phyloP scores from a whole-genome alignment of 2,888 invertebrate genomes.

The Helicoverpa assulta region DNA sequence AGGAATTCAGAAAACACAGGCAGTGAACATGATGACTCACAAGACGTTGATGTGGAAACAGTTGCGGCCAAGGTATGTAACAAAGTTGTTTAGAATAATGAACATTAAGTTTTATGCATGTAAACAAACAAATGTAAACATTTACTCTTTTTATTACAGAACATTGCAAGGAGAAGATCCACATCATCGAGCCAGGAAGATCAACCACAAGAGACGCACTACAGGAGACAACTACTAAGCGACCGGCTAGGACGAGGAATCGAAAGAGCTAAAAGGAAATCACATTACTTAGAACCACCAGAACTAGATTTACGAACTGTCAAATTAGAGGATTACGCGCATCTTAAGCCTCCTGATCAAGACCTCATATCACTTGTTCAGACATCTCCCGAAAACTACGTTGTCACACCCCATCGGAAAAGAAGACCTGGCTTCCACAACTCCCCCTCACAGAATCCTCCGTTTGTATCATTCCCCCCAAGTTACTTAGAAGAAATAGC shows the following conservation, averaged over 20 bases:
- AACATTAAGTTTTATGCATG: background rate
- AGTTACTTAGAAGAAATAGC: constrained; percentile 93
- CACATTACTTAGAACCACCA: constrained; percentile 92
- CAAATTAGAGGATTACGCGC: constrained; percentile 92
- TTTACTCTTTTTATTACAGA: constrained; percentile 73
- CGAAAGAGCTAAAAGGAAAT: constrained; percentile 91
- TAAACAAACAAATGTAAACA: constrained; percentile 9
- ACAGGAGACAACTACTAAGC: constrained; percentile 91
- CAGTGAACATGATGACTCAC: constrained; percentile 89
- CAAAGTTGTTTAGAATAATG: background rate
- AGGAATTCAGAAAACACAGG: constrained; percentile 90
- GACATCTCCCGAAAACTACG: constrained; percentile 94
- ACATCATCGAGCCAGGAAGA: constrained; percentile 89
- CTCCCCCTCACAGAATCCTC: constrained; percentile 96
- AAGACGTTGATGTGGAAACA: constrained; percentile 89
- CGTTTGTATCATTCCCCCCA: constrained; percentile 95
- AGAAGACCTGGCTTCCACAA: constrained; percentile 96
- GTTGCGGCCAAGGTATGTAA: constrained; percentile 86
- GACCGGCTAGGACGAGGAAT: constrained; percentile 91
- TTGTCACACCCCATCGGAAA: constrained; percentile 96
- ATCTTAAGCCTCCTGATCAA: constrained; percentile 92
- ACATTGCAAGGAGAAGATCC: constrained; percentile 84
- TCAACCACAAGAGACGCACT: constrained; percentile 87
- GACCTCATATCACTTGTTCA: constrained; percentile 93
- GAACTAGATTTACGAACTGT: constrained; percentile 92